phyloP scores from a whole-genome alignment of 1,140 invertebrate species.

The Eriocheir sinensis region DNA sequence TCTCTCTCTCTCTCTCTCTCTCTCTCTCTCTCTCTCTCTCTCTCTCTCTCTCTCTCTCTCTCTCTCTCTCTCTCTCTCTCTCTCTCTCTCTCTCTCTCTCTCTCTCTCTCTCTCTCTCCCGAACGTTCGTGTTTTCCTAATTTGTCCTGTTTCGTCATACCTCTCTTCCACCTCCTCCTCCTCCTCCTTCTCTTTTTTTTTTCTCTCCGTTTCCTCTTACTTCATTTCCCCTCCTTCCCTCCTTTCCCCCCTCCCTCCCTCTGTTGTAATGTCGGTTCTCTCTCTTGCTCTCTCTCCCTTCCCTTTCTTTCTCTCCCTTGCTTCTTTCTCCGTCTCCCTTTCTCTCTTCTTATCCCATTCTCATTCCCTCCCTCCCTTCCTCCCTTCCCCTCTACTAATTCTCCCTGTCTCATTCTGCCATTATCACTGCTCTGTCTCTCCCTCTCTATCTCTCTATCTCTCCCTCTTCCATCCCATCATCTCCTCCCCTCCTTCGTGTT shows the following conservation, averaged over 20 bases:
- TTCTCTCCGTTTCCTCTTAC: too few relatives aligned
- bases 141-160: not conserved
- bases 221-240: not conserved
- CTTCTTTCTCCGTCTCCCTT: not conserved
- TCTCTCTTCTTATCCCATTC: not conserved
- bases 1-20: not conserved
- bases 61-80: too few relatives aligned
- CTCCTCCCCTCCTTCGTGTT: not conserved
- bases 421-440: not conserved
- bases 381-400: not conserved
- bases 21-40: slow-evolving; percentile 22
- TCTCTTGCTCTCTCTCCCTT: not conserved
- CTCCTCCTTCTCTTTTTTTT: not conserved
- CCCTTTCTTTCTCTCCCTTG: not conserved
- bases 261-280: not conserved
- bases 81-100: too few relatives aligned
- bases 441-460: not conserved
- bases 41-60: slow-evolving; percentile 18
- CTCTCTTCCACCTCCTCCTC: not conserved
- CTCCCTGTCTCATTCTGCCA: not conserved
- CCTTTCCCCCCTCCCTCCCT: not conserved
- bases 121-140: too few relatives aligned
- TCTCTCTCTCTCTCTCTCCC: too few relatives aligned
- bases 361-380: not conserved
- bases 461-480: not conserved